Base-by-base conservation (phyloP, 2,797 vertebrate species). In the Pipistrellus pygmaeus region DNA sequence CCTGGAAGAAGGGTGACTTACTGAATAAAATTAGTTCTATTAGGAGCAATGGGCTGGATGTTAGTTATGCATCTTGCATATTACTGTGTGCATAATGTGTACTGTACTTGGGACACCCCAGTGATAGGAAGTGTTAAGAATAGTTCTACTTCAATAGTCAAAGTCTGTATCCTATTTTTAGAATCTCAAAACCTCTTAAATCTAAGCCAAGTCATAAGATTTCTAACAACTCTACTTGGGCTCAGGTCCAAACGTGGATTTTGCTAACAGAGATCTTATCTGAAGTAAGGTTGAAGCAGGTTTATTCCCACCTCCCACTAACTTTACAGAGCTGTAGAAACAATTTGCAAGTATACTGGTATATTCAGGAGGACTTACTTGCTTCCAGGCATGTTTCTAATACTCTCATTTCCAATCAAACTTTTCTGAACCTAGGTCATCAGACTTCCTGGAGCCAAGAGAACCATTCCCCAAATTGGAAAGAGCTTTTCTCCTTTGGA, bases 221-320 rank as follows among this genome's bases (percentile, higher is more conserved):
- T 27, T 88, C 93, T 88, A 71, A 69, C 14, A 77, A 44, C 15
- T 53, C 41, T 46, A n/a, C 75, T 90, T 93, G 64, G 85, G 82
- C 53, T 89, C 32, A 32, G 21, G 15, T 86, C 69, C 87, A 95
- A 94, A 91, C 64, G 48, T 60, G 20, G 72, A 93, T 91, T 96
- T 95, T 80, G 51, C 77, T 94, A 95, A 94, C 73, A 95, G 55
- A 90, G 57, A 72, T 93, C 62, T 78, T 71, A 95, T 91, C 82
- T 83, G 69, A 85, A 88, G 77, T 75, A 48, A 95, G 51, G 53
- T 90, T 15, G n/a, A 53, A 87, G 57, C 35, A 91, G 12, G 10
- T 76, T 76, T 87, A 44, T 80, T 82, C 62, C 27, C 53, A 51
- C 51, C 51, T 48, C 69, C n/a, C 66, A 86, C 41, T 66, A 48